Conservation (phyloP, 2,888 invertebrate species). For the Dysmachus trigonus region DNA sequence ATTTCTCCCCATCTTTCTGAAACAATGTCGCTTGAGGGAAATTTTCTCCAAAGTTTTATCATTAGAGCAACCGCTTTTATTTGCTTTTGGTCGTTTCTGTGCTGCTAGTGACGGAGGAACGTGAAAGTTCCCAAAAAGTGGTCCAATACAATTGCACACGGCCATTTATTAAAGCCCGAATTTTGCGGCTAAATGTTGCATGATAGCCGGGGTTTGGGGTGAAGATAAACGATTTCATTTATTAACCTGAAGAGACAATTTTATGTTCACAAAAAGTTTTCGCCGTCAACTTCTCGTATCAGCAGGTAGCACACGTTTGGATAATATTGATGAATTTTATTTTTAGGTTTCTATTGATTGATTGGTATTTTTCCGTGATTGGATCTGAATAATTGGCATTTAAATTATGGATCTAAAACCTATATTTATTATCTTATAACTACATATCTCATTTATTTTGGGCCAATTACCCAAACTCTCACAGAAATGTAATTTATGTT, state of each 20-base stretch:
- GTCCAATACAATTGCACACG: neutral
- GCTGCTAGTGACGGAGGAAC: neutral
- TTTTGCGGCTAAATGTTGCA: neutral
- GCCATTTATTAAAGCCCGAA: neutral
- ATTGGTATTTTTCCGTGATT: neutral
- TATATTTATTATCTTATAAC: neutral
- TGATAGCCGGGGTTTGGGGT: neutral
- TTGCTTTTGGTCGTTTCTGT: neutral
- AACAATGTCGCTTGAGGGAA: neutral
- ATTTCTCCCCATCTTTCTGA: neutral
- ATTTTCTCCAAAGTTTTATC: neutral
- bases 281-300: neutral
- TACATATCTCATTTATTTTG: neutral
- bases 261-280: neutral
- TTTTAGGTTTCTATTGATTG: neutral
- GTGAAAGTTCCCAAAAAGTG: neutral
- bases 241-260: neutral
- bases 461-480: neutral
- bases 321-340: neutral
- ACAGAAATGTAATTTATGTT: neutral
- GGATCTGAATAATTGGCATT: neutral
- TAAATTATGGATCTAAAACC: neutral
- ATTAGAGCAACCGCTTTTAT: neutral
- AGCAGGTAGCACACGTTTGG: neutral
- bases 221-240: neutral